Percentiles rank a stretch among this genome's conserved stretches.
Evolutionary conservation across 2,113 vertebrate genomes (phyloP).

Genomic region (Electrona antarctica): DNA sequence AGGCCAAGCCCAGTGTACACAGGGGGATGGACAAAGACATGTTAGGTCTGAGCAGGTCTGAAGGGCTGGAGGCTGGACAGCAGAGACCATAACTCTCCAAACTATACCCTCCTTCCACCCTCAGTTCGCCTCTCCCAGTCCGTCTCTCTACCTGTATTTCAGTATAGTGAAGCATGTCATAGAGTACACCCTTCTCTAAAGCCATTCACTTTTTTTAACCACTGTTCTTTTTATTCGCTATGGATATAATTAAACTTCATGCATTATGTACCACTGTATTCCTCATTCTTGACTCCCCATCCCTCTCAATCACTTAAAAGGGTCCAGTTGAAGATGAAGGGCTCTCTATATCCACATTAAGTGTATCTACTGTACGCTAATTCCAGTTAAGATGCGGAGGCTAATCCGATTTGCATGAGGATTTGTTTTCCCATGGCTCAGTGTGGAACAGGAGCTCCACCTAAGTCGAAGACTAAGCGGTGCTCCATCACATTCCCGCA

Average conservation of each 20-base stretch:
- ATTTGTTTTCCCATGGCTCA: conserved; percentile 31
- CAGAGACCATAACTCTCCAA: neutral
- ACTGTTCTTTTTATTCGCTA: conserved; percentile 1
- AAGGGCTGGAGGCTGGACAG: conserved; percentile 35
- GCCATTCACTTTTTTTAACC: conserved; percentile 6
- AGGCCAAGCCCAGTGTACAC: conserved; percentile 51
- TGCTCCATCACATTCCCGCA: conserved; percentile 8
- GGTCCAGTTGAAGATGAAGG: neutral
- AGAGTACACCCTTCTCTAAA: neutral
- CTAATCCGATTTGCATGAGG: conserved; percentile 33
- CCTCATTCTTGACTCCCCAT: conserved; percentile 1
- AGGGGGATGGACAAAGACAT: conserved; percentile 45
- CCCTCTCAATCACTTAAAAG: neutral
- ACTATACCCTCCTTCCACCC: neutral
- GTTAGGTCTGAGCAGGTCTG: neutral
- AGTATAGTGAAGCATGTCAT: neutral
- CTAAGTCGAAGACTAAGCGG: conserved; percentile 1
- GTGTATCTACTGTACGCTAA: conserved; percentile 31
- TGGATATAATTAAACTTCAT: conserved; percentile 12
- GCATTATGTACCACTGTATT: conserved; percentile 15
- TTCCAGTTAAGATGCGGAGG: conserved; percentile 23
- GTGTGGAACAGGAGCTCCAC: conserved; percentile 15
- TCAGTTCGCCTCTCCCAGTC: neutral
- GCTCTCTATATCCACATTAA: conserved; percentile 12
- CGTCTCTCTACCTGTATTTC: conserved; percentile 11